A percentile compares a stretch with the other conserved stretches of the same genome.
Evolutionary conservation across 2,797 vertebrate species (phyloP).

Genomic region (Oreochromis grahami): DNA sequence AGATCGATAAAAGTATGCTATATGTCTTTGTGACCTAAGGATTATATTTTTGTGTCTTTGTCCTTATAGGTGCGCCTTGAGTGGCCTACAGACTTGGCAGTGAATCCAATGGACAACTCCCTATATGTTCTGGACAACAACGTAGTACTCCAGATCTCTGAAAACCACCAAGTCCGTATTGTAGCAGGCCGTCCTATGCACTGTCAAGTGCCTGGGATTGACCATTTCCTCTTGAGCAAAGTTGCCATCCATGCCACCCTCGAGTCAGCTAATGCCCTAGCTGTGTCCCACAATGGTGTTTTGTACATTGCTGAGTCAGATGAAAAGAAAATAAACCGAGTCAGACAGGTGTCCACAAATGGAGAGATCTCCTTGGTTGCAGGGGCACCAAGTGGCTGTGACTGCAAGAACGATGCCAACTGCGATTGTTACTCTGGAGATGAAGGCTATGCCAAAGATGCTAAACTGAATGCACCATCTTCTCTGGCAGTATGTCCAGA

Average conservation of each 20-base stretch:
- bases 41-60: slow-evolving; percentile 22
- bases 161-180: slow-evolving; percentile 97
- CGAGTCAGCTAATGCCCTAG: slow-evolving; percentile 90
- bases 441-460: slow-evolving; percentile 96
- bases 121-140: slow-evolving; percentile 97
- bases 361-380: slow-evolving; percentile 96
- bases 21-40: slow-evolving; percentile 12
- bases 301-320: slow-evolving; percentile 96
- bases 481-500: slow-evolving; percentile 93
- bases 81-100: slow-evolving; percentile 95
- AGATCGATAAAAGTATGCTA: slow-evolving; percentile 38
- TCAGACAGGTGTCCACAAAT: slow-evolving; percentile 91
- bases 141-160: slow-evolving; percentile 95
- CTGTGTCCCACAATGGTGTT: slow-evolving; percentile 90
- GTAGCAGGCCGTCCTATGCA: slow-evolving; percentile 96
- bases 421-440: slow-evolving; percentile 98
- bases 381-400: slow-evolving; percentile 92
- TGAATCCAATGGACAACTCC: slow-evolving; percentile 97
- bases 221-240: slow-evolving; percentile 95
- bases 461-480: slow-evolving; percentile 88
- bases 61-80: slow-evolving; percentile 88
- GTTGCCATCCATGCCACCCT: slow-evolving; percentile 94
- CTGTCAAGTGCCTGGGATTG: slow-evolving; percentile 96
- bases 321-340: slow-evolving; percentile 96
- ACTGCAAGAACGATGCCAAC: slow-evolving; percentile 96